phyloP scores from a whole-genome alignment of 2,797 vertebrate species.

The Chaenodraco wilsoni region DNA sequence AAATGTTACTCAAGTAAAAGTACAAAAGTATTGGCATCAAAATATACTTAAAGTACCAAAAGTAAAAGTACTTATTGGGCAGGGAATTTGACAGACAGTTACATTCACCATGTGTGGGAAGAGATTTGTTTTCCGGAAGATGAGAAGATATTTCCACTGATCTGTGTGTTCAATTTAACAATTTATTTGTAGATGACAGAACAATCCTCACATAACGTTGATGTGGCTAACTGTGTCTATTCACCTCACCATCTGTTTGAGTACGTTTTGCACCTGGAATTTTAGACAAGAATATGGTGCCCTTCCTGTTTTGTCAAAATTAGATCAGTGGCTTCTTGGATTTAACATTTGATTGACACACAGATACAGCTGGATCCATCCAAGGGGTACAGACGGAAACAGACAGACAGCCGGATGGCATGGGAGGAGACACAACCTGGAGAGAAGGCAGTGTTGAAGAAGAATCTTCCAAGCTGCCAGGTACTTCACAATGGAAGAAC shows the following conservation, averaged over 20 bases:
- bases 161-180: background rate
- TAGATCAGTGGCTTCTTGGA: constrained; percentile 40
- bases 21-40: too few species aligned
- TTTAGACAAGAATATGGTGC: background rate
- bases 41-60: too few species aligned
- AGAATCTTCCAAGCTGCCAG: constrained; percentile 29
- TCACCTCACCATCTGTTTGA: constrained; percentile 26
- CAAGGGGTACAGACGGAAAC: constrained; percentile 28
- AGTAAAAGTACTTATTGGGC: too few species aligned
- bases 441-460: background rate
- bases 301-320: constrained; percentile 35
- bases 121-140: too few species aligned
- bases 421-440: constrained; percentile 14
- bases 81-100: too few species aligned
- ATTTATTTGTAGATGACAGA: background rate
- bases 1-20: too few species aligned
- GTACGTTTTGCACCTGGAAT: constrained; percentile 35
- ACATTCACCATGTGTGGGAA: too few species aligned
- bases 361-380: constrained; percentile 45
- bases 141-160: background rate
- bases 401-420: constrained; percentile 27
- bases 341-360: constrained; percentile 52
- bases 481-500: constrained; percentile 24
- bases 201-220: too few species aligned
- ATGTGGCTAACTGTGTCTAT: background rate